Evolutionary conservation across 1,140 invertebrate species (phyloP), one percentile per base, ranked within the genome.

Genomic region (Euura saliciscinereae): DNA sequence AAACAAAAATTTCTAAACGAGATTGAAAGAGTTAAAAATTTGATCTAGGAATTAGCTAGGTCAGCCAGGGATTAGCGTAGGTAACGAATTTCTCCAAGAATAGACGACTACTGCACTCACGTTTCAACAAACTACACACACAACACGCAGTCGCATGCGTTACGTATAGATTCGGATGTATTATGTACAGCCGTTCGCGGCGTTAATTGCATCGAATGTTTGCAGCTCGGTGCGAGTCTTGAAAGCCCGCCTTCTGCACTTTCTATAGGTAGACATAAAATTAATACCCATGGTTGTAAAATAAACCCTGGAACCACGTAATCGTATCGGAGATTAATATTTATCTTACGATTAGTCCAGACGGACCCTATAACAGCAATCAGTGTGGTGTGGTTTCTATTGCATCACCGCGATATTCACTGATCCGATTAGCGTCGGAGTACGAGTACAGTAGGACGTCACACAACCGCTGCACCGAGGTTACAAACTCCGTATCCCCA

Each of bases 151-250:
- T 7, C 13, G 51, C 13, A n/a, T 59, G 5, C 13, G 46, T 59
- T 6, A 59, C 8, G 3, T 59, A 59, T 11, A 59, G 8, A 59
- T n/a, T 11, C 51, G 5, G 10, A 5, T 59, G 13, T 59, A 6
- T 51, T 7, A 7, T 51, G 11, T 59, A 59, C 51, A 59, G 28
- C 28, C 28, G 46, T 51, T 51, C 11, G 51, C 3, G 8, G 51
- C 51, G 51, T 59, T 59, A 59, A 59, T 59, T 59, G 51, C 51
- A 59, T 59, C 51, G 51, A 59, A 59, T 6, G 51, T 59, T 59
- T 59, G 5, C 51, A 28, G 28, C 28, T 59, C 51, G 51, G 51
- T 28, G 28, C 28, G 28, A 59, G 51, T 8, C 51, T 59, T 59
- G 28, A 11, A 59, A 8, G 51, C n/a, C 51, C n/a, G 51, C 51